Base-by-base conservation (phyloP, 2,797 vertebrate species). In the Chaunax sp. region DNA sequence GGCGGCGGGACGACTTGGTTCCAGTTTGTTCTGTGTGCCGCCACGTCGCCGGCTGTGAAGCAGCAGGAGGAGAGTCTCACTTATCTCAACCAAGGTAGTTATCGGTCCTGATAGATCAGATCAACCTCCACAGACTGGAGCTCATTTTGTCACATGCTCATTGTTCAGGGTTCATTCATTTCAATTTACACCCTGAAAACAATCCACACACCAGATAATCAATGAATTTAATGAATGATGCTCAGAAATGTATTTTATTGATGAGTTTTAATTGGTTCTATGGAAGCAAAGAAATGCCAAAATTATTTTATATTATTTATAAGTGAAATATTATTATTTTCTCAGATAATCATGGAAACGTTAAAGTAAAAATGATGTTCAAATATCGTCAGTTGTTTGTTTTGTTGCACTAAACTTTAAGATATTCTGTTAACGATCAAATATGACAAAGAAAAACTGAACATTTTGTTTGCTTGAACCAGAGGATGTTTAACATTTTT, bases 21-120 rank as follows among this genome's bases (percentile, higher is more conserved):
- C 84, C 96, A 98, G 73, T 96, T 95, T 0, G 82, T 97, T 60
- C 90, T 98, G 51, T 96, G 96, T 67, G 94, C 97, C 1, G 94
- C 96, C 78, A 97, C 97, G 0, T 98, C 97, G 0, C 97, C 97
- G 0, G 96, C 97, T 2, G 94, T 97, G 69, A 98, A 96, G 61
- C 91, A 95, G 75, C 96, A 97, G 0, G 97, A 98, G 3, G 97
- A 98, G 88, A 95, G 95, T 0, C 92, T 98, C 84, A 97, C 97
- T 30, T 98, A 98, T 81, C 96, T 98, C 82, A 98, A 98, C 86
- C 97, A 98, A 96, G 97, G 97, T 98, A 94, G 26, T 13, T 8
- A 26, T 44, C 15, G 54, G 72, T 61, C 64, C 68, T 30, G 52
- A 3, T 9, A 52, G 33, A 37, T 45, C 64, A 3, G 40, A 60